Base-by-base conservation (phyloP, 2,888 invertebrate genomes). In the Drosophila seclusa region DNA sequence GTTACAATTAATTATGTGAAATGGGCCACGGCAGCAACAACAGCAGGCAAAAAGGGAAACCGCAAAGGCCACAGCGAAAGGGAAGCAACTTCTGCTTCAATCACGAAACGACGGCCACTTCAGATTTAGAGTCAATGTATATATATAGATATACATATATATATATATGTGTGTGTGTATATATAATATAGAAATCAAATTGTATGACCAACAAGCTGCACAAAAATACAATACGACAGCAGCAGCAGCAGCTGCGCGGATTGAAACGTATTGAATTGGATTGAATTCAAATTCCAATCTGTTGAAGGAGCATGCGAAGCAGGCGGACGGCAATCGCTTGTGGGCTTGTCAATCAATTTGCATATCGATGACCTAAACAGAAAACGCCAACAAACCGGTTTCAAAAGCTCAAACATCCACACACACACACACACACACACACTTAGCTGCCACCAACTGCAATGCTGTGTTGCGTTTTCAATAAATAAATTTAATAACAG, bases 1-100 rank as follows among this genome's bases (percentile, higher is more conserved):
- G 86, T 82, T 79, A 79, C 89, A 86, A 86, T 86, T 86, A 86
- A 89, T 86, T 89, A 85, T 82, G 85, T 82, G 87, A 84, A 87
- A 86, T 82, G 87, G 82, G 76, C 58, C 55, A 75, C 53, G 67
- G 62, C 63, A 50, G 48, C 55, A 59, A 31, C 45, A 48, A 36
- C 31, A 49, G 49, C 45, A 34, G 49, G 21, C 60, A 8, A 24
- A 21, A 48, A 36, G 49, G n/a, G 31, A 5, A 60, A 31, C 24
- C 29, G 29, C 36, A n/a, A 31, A 50, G 34, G 21, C 2, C 45
- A 45, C 45, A 45, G 45, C 21, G 45, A 36, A 18, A 36, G 36
- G 54, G 42, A 42, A 24, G 16, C 66, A n/a, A 55, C 48, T 55
- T 34, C 70, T 40, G n/a, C 8, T 52, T 16, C 53, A 52, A 62